Evolutionary conservation across 2,113 vertebrate genomes (phyloP), one percentile per base, ranked within the genome.

Genomic region (Limanda limanda): DNA sequence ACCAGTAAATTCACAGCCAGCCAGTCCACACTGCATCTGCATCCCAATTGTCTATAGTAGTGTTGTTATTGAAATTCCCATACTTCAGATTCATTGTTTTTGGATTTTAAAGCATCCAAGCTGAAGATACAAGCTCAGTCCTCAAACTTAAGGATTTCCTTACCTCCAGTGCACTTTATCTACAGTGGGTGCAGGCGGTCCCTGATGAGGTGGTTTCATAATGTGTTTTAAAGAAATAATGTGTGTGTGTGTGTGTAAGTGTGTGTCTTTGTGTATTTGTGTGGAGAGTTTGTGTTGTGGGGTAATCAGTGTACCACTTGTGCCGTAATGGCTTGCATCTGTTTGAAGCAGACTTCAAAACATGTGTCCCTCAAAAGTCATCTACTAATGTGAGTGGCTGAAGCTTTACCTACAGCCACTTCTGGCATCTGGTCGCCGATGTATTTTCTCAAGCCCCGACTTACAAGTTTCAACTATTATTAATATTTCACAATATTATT

Each of bases 251-350:
- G 42, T 35, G 20, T 55, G 21, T 51, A 6, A 20, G 48, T 37
- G 9, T 10, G 31, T 51, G 17, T 51, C 17, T 51, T 11, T 51
- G 48, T 51, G 48, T 20, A 17, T 61, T 18, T n/a, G 11, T 61
- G 59, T 61, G 9, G 35, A 37, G 35, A 37, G 59, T 40, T 20
- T 65, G 55, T 64, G 55, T 79, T 72, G 47, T 17, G 20, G 58
- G 61, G 75, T 89, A 93, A 94, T 94, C 87, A 90, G 79, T 81
- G 82, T 72, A 88, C 79, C 67, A 88, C 69, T 86, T 83, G 74
- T 74, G 69, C 81, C 37, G n/a, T 91, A 94, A 94, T 93, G 66
- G 84, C 83, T 93, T 82, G 83, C 93, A 94, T 91, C 86, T 94
- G 92, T 83, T 86, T 73, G 67, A 79, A 76, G 70, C 47, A 81